Evolutionary conservation across 1,140 invertebrate genomes (phyloP).

Genomic region (Epicauta chinensis): DNA sequence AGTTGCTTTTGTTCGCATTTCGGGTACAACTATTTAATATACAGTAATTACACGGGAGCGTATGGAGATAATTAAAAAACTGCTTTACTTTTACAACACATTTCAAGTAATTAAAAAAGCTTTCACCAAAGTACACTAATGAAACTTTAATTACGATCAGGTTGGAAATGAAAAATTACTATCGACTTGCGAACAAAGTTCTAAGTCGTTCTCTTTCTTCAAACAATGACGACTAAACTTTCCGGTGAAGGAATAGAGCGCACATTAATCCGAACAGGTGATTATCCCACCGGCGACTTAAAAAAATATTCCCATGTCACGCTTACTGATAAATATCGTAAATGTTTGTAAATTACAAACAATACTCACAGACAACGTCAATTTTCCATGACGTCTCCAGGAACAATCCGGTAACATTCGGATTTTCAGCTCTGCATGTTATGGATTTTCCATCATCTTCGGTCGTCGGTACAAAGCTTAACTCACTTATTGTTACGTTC

Average conservation of each 20-base stretch:
- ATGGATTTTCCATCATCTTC: conserved; percentile 83
- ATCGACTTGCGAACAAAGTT: conserved; percentile 11
- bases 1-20: neutral
- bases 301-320: too few relatives aligned
- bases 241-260: conserved; percentile 2
- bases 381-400: conserved; percentile 79
- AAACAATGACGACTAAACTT: conserved; percentile 6
- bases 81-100: conserved; percentile 10
- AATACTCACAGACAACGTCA: conserved; percentile 80
- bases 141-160: conserved; percentile 12
- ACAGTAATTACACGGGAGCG: conserved; percentile 5
- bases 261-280: conserved; percentile 8
- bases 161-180: conserved; percentile 13
- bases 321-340: too few relatives aligned
- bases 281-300: neutral
- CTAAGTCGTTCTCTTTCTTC: neutral
- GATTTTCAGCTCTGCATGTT: conserved; percentile 83
- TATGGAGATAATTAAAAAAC: conserved; percentile 12
- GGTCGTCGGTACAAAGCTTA: conserved; percentile 73
- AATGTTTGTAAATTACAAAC: too few relatives aligned
- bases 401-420: conserved; percentile 71
- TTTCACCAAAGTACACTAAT: conserved; percentile 15
- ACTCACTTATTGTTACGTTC: conserved; percentile 75
- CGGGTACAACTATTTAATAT: neutral
- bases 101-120: conserved; percentile 15